Conservation (phyloP, 2,888 invertebrate genomes). For the Parasteatoda lunata region DNA sequence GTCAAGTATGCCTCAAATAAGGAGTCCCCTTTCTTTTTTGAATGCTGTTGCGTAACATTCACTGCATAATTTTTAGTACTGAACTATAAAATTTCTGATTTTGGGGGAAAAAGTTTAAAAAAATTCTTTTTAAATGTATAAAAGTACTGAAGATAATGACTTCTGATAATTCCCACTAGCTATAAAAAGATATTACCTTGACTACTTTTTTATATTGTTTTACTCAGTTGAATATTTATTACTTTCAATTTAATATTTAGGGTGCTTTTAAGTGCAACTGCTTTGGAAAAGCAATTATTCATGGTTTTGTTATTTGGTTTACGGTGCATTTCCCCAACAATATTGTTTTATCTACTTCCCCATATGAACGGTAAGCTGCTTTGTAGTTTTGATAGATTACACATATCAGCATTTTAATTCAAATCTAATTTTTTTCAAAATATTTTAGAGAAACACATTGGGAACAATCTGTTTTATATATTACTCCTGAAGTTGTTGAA, state of each 20-base stretch:
- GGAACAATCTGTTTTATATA: constrained; percentile 73
- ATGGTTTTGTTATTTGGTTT: constrained; percentile 74
- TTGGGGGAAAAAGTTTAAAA: too few relatives aligned
- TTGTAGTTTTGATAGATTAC: not conserved
- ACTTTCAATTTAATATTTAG: constrained; percentile 69
- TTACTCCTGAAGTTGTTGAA: constrained; percentile 71
- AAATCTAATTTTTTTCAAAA: constrained; percentile 1
- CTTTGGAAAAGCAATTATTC: constrained; percentile 72
- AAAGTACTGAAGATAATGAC: too few relatives aligned
- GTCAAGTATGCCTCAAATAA: too few relatives aligned
- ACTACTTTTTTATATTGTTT: too few relatives aligned
- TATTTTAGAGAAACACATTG: constrained; percentile 73
- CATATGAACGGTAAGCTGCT: constrained; percentile 71
- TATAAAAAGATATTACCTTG: too few relatives aligned
- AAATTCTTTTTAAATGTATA: too few relatives aligned
- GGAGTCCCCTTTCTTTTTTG: too few relatives aligned
- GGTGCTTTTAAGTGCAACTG: constrained; percentile 72
- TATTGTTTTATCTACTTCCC: constrained; percentile 73
- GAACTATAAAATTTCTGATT: too few relatives aligned
- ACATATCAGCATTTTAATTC: not conserved
- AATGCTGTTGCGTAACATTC: too few relatives aligned
- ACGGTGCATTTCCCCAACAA: constrained; percentile 73
- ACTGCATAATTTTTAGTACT: too few relatives aligned
- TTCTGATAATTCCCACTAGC: too few relatives aligned
- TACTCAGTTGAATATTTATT: too few relatives aligned